Evolutionary conservation across 2,888 invertebrate genomes (phyloP).

Genomic region (Cepaea hortensis): DNA sequence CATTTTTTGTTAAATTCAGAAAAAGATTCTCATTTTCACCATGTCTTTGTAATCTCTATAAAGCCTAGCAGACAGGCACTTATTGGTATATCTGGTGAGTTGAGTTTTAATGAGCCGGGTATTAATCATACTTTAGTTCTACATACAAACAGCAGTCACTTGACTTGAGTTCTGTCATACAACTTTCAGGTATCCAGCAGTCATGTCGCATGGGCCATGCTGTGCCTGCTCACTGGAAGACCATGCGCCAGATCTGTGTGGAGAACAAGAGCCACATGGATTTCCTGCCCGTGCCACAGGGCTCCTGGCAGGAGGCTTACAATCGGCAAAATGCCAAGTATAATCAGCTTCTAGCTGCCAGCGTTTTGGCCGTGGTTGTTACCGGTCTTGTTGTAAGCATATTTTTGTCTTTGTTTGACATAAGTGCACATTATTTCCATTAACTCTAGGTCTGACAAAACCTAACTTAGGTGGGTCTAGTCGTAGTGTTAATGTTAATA

Average conservation of each 20-base stretch:
- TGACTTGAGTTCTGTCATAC: neutral
- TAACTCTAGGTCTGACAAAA: neutral
- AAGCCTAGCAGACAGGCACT: no score
- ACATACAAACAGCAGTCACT: neutral
- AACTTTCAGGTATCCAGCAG: constrained; percentile 14
- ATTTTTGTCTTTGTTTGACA: neutral
- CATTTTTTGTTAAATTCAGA: no score
- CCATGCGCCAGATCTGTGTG: constrained; percentile 50
- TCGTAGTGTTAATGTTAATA: no score
- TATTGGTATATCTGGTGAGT: no score
- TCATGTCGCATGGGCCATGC: constrained; percentile 38
- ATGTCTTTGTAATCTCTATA: no score
- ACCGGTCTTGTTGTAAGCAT: constrained; percentile 53
- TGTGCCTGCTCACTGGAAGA: constrained; percentile 52
- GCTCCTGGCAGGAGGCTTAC: constrained; percentile 63
- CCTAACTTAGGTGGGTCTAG: no score
- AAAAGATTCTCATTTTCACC: no score
- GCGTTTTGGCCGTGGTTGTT: constrained; percentile 47
- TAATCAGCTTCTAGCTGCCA: constrained; percentile 54
- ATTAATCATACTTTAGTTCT: no score
- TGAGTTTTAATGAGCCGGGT: no score
- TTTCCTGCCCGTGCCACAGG: constrained; percentile 61
- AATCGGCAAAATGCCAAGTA: constrained; percentile 55
- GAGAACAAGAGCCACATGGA: constrained; percentile 56
- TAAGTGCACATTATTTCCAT: neutral